Base-by-base conservation (phyloP, 2,888 invertebrate genomes). In the Dorcus parallelipipedus region DNA sequence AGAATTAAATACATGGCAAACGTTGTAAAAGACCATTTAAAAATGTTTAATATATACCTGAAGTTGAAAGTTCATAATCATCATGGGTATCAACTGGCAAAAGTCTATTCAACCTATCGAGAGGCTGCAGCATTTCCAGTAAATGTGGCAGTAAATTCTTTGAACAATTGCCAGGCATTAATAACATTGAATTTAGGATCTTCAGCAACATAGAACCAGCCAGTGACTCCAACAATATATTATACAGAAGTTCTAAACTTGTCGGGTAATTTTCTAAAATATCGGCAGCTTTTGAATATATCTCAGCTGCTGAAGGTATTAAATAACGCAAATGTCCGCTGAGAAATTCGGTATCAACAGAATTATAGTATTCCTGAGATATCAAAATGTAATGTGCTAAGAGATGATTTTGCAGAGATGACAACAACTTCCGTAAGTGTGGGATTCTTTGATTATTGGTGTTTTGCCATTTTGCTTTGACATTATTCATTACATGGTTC, bases 361-460 rank as follows among this genome's bases (percentile, higher is more conserved):
- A 57, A 7, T 38, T 38, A 33, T 39, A 57, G 3, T 53, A n/a
- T 39, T 62, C 52, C 20, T 61, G 43, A 17, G 62, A 50, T 26
- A 67, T 63, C 2, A 66, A 55, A n/a, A 70, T 73, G 63, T 82
- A 82, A 67, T 80, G 81, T 0, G 84, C 82, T 57, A 85, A 73
- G 62, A 85, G 73, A 69, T 86, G 85, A 68, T 83, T 84, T 69
- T 85, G 85, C 33, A 86, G 73, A 1, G 83, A 82, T 1, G 83
- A 80, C 8, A 86, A 73, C 9, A 86, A 74, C 56, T 80, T 78
- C 60, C 82, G 79, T 0, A 85, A 73, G 68, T 82, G 80, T 48
- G 72, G 66, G 2, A 78, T 72, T 62, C 73, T 71, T 1, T 69
- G 64, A 57, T 70, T 74, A n/a, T 59, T 59, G 9, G 23, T 38